Conservation (phyloP, 2,888 invertebrate species). For the Metellina segmentata region DNA sequence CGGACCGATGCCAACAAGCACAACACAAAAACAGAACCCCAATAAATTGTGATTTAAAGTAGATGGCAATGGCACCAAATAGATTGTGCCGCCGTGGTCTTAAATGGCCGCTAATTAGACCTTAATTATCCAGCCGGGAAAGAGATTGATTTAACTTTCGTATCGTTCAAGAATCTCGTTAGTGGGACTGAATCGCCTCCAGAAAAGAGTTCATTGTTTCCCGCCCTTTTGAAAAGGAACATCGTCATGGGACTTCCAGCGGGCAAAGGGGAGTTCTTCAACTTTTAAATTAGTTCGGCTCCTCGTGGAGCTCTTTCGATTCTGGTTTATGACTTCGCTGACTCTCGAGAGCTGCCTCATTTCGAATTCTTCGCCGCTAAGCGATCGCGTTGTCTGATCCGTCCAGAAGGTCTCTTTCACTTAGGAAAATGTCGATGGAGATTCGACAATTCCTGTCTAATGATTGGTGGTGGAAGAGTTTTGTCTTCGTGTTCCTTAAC, state of each 20-base stretch:
- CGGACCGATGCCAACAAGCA: neutral
- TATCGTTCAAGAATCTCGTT: constrained; percentile 45
- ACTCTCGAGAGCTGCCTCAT: neutral
- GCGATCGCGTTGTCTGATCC: too few species aligned
- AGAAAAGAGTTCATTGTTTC: constrained; percentile 17
- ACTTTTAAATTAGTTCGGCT: constrained; percentile 27
- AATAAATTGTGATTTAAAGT: constrained; percentile 52
- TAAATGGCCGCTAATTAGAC: constrained; percentile 59
- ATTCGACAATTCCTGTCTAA: too few species aligned
- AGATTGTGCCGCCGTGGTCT: neutral
- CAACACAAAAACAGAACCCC: neutral
- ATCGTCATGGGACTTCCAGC: neutral
- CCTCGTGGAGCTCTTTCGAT: neutral
- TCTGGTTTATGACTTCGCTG: neutral
- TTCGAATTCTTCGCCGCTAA: too few species aligned
- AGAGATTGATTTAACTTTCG: constrained; percentile 44
- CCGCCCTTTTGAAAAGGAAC: constrained; percentile 16
- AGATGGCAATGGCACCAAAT: neutral
- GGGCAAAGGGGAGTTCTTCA: neutral
- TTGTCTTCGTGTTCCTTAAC: too few species aligned
- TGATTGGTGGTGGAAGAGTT: too few species aligned
- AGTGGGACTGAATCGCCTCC: constrained; percentile 17
- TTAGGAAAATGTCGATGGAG: too few species aligned
- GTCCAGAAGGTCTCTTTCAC: too few species aligned
- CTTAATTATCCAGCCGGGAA: constrained; percentile 49